Evolutionary conservation across 1,140 invertebrate species (phyloP), one percentile per base, ranked within the genome.

Genomic region (Homalodisca vitripennis): DNA sequence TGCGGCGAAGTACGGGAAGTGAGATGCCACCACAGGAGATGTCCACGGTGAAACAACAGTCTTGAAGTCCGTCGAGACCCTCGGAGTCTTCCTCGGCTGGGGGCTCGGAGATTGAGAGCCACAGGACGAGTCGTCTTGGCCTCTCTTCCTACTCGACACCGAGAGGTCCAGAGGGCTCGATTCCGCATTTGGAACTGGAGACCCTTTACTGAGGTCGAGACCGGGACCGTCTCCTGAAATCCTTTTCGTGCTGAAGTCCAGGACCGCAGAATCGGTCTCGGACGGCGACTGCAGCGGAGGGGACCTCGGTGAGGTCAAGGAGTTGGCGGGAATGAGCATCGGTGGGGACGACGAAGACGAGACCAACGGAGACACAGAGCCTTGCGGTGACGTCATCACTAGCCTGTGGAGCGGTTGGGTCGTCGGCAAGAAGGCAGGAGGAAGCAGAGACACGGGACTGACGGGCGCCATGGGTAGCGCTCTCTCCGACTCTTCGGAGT

Each of bases 91-190:
- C 41, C 74, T 69, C 6, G 75, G 68, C 24, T 72, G 67, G 1
- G 74, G 72, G 62, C 41, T 78, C 63, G 27, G 78, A 29, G 47
- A 76, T 66, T n/a, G 82, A 77, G 87, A 85, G 0, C 84, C 55
- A 2, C 85, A 82, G 0, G 88, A 84, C 32, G 84, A 85, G 65
- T 90, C 86, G 3, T 88, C 85, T 1, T 86, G 82, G 20, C 86
- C 86, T 62, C 90, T 80, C 74, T 92, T 90, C 75, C 89, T 85
- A 30, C 88, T 88, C 1, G 87, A 84, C 31, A 92, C 87, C 0
- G 91, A 92, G 14, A 94, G 80, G 79, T 95, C 92, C 65, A 95
- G 77, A 0, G 92, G 92, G 29, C 89, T 86, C 68, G 87, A 86
- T 31, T 82, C 80, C 63, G 86, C 84, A 20, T 81, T 78, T 0